Conservation (phyloP, 2,797 vertebrate species). For the Phataginus tetradactyla region DNA sequence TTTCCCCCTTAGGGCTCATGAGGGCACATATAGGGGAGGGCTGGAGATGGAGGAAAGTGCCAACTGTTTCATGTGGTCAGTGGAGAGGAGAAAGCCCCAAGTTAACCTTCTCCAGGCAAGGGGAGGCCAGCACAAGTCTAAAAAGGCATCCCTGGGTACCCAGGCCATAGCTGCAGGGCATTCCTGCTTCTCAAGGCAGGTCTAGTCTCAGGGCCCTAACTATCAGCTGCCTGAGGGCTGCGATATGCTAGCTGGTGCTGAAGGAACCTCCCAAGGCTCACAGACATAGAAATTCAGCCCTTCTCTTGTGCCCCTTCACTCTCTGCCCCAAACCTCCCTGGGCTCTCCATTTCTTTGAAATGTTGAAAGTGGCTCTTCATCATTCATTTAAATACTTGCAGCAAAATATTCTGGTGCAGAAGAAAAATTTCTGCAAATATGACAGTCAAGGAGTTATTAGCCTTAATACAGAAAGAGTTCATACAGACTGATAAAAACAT, state of each 20-base stretch:
- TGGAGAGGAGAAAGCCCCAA: neutral
- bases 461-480: neutral
- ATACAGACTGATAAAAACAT: neutral
- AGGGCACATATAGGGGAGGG: too few species aligned
- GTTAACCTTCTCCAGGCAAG: neutral
- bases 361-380: neutral
- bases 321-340: neutral
- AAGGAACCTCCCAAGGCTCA: too few species aligned
- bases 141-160: neutral
- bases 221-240: neutral
- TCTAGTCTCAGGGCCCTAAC: neutral
- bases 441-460: neutral
- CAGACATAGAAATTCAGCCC: neutral
- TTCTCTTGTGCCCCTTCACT: fast-evolving
- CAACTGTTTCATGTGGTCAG: neutral
- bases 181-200: neutral
- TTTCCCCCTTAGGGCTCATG: neutral
- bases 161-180: neutral
- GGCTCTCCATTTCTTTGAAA: neutral
- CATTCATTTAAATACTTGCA: neutral
- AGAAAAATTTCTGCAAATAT: neutral
- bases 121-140: neutral
- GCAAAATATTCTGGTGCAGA: neutral
- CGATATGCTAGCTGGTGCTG: neutral
- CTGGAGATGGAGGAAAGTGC: neutral